Base-by-base conservation (phyloP, 1,140 invertebrate genomes). In the Caenorhabditis tropicalis region DNA sequence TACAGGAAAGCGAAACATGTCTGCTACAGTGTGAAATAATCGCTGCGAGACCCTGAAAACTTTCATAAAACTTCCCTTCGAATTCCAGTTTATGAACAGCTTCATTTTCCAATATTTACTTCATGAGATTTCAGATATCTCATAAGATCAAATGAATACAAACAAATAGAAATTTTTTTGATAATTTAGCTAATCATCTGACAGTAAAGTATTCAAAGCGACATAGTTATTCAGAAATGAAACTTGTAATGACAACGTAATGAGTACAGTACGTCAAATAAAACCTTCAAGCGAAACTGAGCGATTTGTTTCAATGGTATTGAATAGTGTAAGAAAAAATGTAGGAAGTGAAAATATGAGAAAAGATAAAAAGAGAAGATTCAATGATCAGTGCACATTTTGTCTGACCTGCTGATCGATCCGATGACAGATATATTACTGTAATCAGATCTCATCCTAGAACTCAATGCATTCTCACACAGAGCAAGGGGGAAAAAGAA, bases 341-440 rank as follows among this genome's bases (percentile, higher is more conserved):
- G 1, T 19, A 33, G 58, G 15, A 36, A 21, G 21, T 21, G 27
- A 65, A 56, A 27, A 56, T 7, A 27, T 9, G 53, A 56, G 10
- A 56, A 7, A 56, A 56, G 53, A 24, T 0, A 56, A 56, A 24
- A 24, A 27, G 29, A 21, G 29, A 29, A 56, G 29, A 51, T 2
- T 56, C 53, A 56, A 56, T 56, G 53, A 56, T 56, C 53, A 56
- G 53, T 56, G 53, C 53, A 56, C 24, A 27, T 56, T 24, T 27
- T 24, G 2, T 29, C 24, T 56, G 51, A 56, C 51, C 51, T 56
- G 51, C 51, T 56, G 21, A 56, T 56, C 51, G 51, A 56, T n/a
- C 6, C 21, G 24, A 27, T 56, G 51, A 56, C 51, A 27, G 51
- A 56, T 56, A 56, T 15, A 56, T 56, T 56, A 56, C 51, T 27